Percentiles rank a stretch among this genome's conserved stretches.
Conservation (phyloP, 2,113 vertebrate species). For the Ammodytes marinus region DNA sequence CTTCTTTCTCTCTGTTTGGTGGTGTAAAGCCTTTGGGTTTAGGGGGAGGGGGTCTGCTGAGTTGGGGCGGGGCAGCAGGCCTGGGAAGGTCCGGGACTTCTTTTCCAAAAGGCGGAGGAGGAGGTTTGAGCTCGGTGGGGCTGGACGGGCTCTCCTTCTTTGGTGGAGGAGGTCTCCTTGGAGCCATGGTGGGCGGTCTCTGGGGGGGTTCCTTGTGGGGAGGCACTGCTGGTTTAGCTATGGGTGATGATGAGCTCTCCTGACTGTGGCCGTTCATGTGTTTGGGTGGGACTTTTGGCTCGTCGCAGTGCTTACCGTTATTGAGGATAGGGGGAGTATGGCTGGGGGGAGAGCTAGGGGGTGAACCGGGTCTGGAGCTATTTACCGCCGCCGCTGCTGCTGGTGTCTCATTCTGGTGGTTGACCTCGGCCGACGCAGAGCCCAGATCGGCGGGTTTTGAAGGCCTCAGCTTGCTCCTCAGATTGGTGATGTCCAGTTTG, state of each 20-base stretch:
- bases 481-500: conserved; percentile 92
- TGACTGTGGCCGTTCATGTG: conserved; percentile 84
- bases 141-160: conserved; percentile 87
- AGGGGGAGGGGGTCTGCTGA: conserved; percentile 90
- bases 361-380: conserved; percentile 32
- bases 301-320: conserved; percentile 65
- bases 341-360: conserved; percentile 42
- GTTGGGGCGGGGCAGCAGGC: conserved; percentile 35
- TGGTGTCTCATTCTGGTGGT: conserved; percentile 46
- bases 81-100: conserved; percentile 82
- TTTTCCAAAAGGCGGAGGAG: conserved; percentile 43
- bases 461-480: conserved; percentile 95
- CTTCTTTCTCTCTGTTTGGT: conserved; percentile 83
- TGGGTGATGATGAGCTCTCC: conserved; percentile 60
- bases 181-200: conserved; percentile 88
- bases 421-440: conserved; percentile 49
- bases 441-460: conserved; percentile 88
- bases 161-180: conserved; percentile 94
- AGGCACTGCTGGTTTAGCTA: conserved; percentile 72
- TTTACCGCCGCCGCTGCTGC: conserved; percentile 7
- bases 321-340: conserved; percentile 66
- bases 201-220: conserved; percentile 83
- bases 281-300: conserved; percentile 83
- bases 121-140: conserved; percentile 79
- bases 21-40: conserved; percentile 89